phyloP scores from a whole-genome alignment of 2,797 vertebrate species.

The Gymnodraco acuticeps region DNA sequence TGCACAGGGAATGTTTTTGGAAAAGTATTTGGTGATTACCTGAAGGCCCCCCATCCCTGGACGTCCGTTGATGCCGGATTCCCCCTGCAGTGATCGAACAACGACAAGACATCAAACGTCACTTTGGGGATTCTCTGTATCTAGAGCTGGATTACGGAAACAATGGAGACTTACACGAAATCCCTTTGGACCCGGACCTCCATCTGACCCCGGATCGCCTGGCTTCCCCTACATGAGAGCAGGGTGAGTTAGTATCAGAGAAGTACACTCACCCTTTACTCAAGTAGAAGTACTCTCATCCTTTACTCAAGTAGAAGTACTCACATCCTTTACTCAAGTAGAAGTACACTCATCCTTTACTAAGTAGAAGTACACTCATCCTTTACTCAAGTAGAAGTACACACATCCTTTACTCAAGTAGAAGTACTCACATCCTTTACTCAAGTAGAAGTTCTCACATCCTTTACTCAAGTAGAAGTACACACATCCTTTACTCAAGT shows the following conservation, averaged over 20 bases:
- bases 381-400: too few relatives aligned
- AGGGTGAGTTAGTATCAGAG: background rate
- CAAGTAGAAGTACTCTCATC: too few relatives aligned
- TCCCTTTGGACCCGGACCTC: slow-evolving; percentile 76
- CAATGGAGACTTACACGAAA: slow-evolving; percentile 72
- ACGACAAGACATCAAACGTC: slow-evolving; percentile 50
- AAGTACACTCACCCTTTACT: too few relatives aligned
- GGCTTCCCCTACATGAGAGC: slow-evolving; percentile 78
- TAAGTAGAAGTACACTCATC: too few relatives aligned
- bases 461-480: too few relatives aligned
- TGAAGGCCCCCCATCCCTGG: slow-evolving; percentile 85
- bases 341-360: too few relatives aligned
- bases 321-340: too few relatives aligned
- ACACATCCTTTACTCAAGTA: too few relatives aligned
- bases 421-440: too few relatives aligned
- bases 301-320: too few relatives aligned
- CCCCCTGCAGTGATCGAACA: slow-evolving; percentile 82
- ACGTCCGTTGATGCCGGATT: slow-evolving; percentile 87
- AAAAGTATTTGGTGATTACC: slow-evolving; percentile 77
- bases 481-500: too few relatives aligned
- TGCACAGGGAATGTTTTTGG: background rate
- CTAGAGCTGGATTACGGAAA: slow-evolving; percentile 40
- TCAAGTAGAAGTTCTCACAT: too few relatives aligned
- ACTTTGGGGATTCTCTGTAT: slow-evolving; percentile 30
- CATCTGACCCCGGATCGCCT: slow-evolving; percentile 75